phyloP scores from a whole-genome alignment of 1,140 invertebrate species.

The Anoplolepis gracilipes region DNA sequence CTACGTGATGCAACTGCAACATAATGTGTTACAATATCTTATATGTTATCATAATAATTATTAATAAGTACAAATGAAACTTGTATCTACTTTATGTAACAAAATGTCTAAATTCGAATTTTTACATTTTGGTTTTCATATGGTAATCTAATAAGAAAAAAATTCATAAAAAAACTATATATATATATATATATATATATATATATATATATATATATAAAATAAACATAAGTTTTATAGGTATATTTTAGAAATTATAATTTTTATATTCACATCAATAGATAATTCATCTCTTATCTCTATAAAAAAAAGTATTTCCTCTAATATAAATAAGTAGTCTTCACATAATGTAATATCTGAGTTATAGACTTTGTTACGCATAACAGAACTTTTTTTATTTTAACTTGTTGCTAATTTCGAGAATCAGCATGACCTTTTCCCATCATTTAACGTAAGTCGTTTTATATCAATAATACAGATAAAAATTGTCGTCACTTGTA shows the following conservation, averaged over 20 bases:
- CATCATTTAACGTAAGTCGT: not conserved
- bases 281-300: not conserved
- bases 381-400: not conserved
- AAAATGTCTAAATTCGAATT: not conserved
- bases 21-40: not conserved
- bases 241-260: not conserved
- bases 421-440: slow-evolving; percentile 22
- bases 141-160: not conserved
- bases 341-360: not conserved
- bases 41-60: not conserved
- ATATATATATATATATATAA: no score
- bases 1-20: slow-evolving; percentile 15
- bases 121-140: not conserved
- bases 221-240: not conserved
- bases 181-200: no score
- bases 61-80: not conserved
- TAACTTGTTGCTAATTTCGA: slow-evolving; percentile 21
- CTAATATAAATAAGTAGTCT: not conserved
- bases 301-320: not conserved
- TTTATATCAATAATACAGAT: not conserved
- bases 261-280: not conserved
- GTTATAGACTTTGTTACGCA: not conserved
- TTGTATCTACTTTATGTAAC: not conserved
- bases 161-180: no score
- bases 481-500: slow-evolving; percentile 2